A percentile compares a stretch with the other conserved stretches of the same genome.
phyloP scores from a whole-genome alignment of 1,140 invertebrate genomes.

The Drosophila pectinifera region DNA sequence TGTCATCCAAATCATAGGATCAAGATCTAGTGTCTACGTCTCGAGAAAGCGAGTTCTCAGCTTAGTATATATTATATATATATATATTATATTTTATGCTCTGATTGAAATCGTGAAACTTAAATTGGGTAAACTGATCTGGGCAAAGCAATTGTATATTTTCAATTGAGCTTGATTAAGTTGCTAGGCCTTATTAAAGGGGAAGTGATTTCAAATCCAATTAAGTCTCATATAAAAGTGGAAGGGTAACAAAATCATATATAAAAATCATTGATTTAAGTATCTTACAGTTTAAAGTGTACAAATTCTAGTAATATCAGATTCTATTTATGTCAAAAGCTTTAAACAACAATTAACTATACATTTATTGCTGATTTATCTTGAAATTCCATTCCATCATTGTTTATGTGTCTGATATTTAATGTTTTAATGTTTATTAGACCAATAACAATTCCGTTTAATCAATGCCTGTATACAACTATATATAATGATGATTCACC shows the following conservation, averaged over 20 bases:
- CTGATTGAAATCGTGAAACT: slow-evolving; percentile 1
- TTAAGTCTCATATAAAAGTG: not conserved
- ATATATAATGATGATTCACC: slow-evolving; percentile 28
- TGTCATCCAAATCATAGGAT: not conserved
- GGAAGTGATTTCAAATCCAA: not conserved
- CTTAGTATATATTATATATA: not conserved
- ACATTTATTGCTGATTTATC: not conserved
- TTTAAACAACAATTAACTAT: not conserved
- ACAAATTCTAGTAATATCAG: too few species aligned
- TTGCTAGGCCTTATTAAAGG: not conserved
- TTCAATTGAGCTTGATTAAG: slow-evolving; percentile 7
- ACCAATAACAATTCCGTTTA: not conserved
- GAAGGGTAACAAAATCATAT: too few species aligned
- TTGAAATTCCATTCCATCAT: not conserved
- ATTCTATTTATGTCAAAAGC: too few species aligned
- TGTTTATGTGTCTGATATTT: not conserved
- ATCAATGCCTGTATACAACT: not conserved
- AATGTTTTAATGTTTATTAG: not conserved
- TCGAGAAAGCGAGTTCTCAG: not conserved
- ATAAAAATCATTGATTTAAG: too few species aligned
- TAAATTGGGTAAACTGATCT: not conserved
- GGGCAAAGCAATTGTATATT: slow-evolving; percentile 12
- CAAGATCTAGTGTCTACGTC: slow-evolving; percentile 1
- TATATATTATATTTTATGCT: not conserved
- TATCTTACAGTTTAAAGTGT: too few species aligned